phyloP scores from a whole-genome alignment of 2,113 vertebrate species.

The Aegithalos caudatus region DNA sequence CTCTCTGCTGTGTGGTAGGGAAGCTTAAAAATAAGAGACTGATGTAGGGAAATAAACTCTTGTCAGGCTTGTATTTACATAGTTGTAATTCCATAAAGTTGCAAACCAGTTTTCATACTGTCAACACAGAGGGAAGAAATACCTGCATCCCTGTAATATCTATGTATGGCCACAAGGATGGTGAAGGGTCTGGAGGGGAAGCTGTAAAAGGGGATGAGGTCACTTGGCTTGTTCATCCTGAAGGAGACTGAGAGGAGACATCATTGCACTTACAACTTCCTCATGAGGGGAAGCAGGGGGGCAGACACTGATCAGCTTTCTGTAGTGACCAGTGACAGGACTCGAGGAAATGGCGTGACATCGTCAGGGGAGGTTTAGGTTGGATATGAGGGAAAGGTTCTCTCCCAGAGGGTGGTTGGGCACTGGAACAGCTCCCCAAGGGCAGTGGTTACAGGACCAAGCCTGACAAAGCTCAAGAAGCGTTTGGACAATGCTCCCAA shows the following conservation, averaged over 20 bases:
- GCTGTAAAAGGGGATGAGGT: neutral
- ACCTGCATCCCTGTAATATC: accelerated
- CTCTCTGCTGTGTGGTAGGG: neutral
- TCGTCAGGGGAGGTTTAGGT: neutral
- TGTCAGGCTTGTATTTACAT: neutral
- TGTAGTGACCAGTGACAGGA: neutral
- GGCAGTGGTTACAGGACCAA: neutral
- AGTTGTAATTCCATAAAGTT: neutral
- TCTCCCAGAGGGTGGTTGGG: accelerated
- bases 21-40: neutral
- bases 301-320: neutral
- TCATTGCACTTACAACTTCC: accelerated
- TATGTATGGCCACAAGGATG: no score
- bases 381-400: neutral
- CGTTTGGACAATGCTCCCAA: accelerated
- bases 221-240: neutral
- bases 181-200: neutral
- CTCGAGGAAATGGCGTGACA: accelerated
- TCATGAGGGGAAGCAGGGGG: neutral
- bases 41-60: neutral
- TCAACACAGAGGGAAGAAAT: neutral
- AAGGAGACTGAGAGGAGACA: neutral
- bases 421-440: neutral
- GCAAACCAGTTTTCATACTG: neutral
- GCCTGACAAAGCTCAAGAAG: neutral